These are phyloP conservation scores for Mimas tiliae DNA, from an alignment of 2,888 invertebrate genomes.

Conservation along the genomic window DNA sequence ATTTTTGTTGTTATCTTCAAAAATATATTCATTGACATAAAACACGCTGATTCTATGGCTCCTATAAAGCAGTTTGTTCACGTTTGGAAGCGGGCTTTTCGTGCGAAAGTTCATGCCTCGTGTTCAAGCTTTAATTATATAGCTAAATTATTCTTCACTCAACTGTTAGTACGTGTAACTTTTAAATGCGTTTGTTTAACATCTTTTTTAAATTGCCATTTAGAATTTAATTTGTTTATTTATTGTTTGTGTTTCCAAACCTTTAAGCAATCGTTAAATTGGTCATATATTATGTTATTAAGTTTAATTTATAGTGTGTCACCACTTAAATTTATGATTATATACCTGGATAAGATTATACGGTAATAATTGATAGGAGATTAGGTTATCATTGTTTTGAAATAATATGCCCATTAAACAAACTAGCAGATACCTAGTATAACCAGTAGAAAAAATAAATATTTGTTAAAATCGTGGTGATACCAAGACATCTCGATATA, in stretches of 20 bases:
- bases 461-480: no score
- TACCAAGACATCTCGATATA: no score
- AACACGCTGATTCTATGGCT: conserved; percentile 7
- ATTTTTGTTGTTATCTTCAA: no score
- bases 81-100: conserved; percentile 23
- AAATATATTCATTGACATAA: background rate
- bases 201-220: background rate
- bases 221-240: background rate
- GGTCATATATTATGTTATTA: no score
- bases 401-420: no score
- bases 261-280: background rate
- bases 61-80: conserved; percentile 18
- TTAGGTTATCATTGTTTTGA: no score
- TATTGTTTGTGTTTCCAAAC: background rate
- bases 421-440: no score
- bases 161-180: conserved; percentile 3
- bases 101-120: conserved; percentile 54
- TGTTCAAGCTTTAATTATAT: conserved; percentile 51
- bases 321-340: no score
- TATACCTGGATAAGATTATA: no score
- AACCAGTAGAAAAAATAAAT: no score
- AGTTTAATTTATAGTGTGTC: no score
- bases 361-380: no score
- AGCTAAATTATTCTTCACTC: conserved; percentile 45
- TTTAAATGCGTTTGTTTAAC: conserved; percentile 4